phyloP scores from a whole-genome alignment of 1,140 invertebrate species.

The Conopomorpha cramerella region DNA sequence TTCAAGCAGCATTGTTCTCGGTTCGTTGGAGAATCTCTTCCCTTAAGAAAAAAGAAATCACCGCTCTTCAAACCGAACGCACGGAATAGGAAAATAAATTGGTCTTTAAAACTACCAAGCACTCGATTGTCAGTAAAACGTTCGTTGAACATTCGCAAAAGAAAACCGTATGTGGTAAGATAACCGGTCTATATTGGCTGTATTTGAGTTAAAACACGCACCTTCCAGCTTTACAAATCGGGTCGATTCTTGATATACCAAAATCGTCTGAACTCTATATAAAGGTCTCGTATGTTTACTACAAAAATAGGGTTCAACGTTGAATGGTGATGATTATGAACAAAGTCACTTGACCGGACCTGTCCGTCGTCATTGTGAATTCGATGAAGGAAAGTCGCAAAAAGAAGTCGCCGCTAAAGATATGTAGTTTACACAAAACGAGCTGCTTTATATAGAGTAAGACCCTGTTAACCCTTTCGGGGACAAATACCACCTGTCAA shows the following conservation, averaged over 20 bases:
- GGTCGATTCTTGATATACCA: constrained; percentile 24
- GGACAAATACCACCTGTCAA: too few species aligned
- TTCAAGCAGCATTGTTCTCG: neutral
- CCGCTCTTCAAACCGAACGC: neutral
- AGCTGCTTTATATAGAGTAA: too few species aligned
- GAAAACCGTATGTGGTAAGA: constrained; percentile 13
- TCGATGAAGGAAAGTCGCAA: too few species aligned
- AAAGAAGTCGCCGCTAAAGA: too few species aligned
- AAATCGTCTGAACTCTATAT: neutral
- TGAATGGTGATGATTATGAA: too few species aligned
- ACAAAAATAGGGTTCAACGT: too few species aligned
- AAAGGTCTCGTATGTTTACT: neutral
- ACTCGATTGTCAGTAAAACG: too few species aligned
- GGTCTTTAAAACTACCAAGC: too few species aligned
- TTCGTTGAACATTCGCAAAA: constrained; percentile 4
- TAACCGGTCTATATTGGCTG: constrained; percentile 27
- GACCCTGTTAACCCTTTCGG: too few species aligned
- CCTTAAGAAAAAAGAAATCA: neutral
- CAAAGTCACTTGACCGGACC: too few species aligned
- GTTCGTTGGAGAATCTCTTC: neutral
- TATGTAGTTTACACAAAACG: too few species aligned
- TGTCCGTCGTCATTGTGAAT: too few species aligned
- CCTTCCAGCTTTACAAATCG: constrained; percentile 27
- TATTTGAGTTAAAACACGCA: constrained; percentile 40
- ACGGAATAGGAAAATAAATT: neutral